Percentiles rank a stretch among this genome's conserved stretches.
phyloP scores from a whole-genome alignment of 23 tunicate genomes.

The Halocynthia aurantium region DNA sequence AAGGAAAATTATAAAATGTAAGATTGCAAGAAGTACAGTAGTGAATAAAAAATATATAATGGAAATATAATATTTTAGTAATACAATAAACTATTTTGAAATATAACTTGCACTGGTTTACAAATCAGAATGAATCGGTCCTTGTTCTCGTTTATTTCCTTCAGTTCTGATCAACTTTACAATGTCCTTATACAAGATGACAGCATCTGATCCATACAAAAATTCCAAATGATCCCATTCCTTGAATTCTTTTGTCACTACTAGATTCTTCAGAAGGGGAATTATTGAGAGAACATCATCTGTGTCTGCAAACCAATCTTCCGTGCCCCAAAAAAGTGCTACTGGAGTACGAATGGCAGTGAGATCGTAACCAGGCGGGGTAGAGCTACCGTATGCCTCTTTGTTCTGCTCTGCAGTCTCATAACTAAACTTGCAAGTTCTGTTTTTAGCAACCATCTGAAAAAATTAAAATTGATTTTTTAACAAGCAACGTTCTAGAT shows the following conservation, averaged over 20 bases:
- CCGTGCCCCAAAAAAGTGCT: slow-evolving; percentile 68
- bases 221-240: slow-evolving; percentile 76
- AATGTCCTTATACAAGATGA: slow-evolving; percentile 1
- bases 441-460: slow-evolving; percentile 16
- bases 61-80: too few relatives aligned
- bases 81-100: too few relatives aligned
- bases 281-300: slow-evolving; percentile 49
- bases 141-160: too few relatives aligned
- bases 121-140: too few relatives aligned
- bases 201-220: slow-evolving; percentile 45
- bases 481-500: background rate
- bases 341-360: slow-evolving; percentile 46
- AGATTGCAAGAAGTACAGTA: too few relatives aligned
- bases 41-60: too few relatives aligned
- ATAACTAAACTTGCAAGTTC: slow-evolving; percentile 14
- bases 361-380: slow-evolving; percentile 77
- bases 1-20: too few relatives aligned
- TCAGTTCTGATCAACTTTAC: background rate
- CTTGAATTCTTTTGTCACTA: slow-evolving; percentile 25
- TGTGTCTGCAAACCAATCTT: slow-evolving; percentile 79
- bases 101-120: too few relatives aligned
- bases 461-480: background rate
- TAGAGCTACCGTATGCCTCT: slow-evolving; percentile 50
- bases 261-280: slow-evolving; percentile 27
- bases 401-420: slow-evolving; percentile 39